Percentiles rank a stretch among this genome's conserved stretches.
Conservation (phyloP, 1,140 invertebrate genomes). For the Achroia grisella region DNA sequence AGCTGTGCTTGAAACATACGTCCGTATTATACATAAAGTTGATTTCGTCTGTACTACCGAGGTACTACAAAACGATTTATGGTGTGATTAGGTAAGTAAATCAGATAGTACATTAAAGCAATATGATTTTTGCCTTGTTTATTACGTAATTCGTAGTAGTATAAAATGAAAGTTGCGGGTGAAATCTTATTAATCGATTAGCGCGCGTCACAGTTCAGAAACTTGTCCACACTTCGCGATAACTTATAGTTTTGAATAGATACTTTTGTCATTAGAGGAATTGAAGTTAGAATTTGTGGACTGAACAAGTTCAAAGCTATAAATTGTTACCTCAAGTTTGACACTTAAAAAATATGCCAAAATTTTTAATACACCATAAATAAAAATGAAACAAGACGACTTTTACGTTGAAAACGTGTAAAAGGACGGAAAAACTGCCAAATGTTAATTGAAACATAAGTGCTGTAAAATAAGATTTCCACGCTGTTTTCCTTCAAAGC, state of each 20-base stretch:
- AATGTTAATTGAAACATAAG: slow-evolving; percentile 49
- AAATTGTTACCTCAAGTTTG: too few relatives aligned
- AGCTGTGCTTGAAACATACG: background rate
- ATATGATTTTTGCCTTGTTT: too few relatives aligned
- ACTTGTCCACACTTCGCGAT: slow-evolving; percentile 6
- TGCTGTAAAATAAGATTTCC: slow-evolving; percentile 37
- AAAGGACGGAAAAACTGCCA: slow-evolving; percentile 10
- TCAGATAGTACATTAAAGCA: too few relatives aligned
- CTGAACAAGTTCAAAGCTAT: too few relatives aligned
- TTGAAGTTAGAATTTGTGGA: too few relatives aligned
- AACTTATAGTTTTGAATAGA: slow-evolving; percentile 5
- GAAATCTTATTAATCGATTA: slow-evolving; percentile 13
- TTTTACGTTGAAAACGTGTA: too few relatives aligned
- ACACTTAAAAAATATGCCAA: too few relatives aligned
- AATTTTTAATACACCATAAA: too few relatives aligned
- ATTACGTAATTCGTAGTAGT: slow-evolving; percentile 3
- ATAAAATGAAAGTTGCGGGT: slow-evolving; percentile 14
- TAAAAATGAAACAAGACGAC: too few relatives aligned
- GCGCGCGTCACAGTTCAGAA: slow-evolving; percentile 5
- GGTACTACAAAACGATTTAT: background rate
- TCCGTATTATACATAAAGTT: too few relatives aligned
- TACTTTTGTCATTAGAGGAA: slow-evolving; percentile 4
- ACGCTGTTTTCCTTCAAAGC: slow-evolving; percentile 31
- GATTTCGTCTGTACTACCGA: background rate
- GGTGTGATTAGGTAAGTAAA: too few relatives aligned